Base-by-base conservation (phyloP, 2,888 invertebrate species). In the Prosopocoilus inquinatus region DNA sequence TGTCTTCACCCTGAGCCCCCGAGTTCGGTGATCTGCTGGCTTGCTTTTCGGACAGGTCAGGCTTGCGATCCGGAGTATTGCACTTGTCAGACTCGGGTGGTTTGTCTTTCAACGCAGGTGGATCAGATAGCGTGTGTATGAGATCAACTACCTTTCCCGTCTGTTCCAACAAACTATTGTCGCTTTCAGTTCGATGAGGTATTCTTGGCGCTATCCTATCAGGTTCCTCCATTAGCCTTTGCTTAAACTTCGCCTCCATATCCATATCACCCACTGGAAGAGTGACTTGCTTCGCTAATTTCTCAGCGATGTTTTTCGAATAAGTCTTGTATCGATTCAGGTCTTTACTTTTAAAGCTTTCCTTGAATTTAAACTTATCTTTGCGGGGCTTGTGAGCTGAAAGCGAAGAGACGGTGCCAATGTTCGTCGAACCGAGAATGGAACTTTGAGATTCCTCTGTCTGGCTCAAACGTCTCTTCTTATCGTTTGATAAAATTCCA, bases 1-100 rank as follows among this genome's bases (percentile, higher is more conserved):
- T 93, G 76, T 94, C 93, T 72, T 94, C 94, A 43, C 92, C 58
- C 46, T 58, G 54, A 9, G 70, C 70, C 3, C 76, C 75, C 1
- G 75, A 74, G 60, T 73, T 76, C 9, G 77, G 76, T n/a, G 77
- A 77, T 20, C 77, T 67, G 11, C 69, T 64, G 11, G 69, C 63
- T 53, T 68, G 67, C 48, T 68, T 67, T 35, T 69, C 69, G 35
- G 61, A 57, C 49, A 66, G 43, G 49, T 65, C 66, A 3, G 62
- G 65, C 53, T 74, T 73, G 33, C 72, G 64, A 36, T 75, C 73
- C 33, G 72, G 72, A n/a, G 72, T 73, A 61, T 70, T 72, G 61
- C 75, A 73, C 62, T 75, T 75, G 61, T 73, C 74, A 45, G 74
- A 67, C 62, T 75, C 75, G 4, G 74, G 75, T 1, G 73, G 72